Base-by-base conservation (phyloP, 1,140 invertebrate species). In the Apis mellifera region DNA sequence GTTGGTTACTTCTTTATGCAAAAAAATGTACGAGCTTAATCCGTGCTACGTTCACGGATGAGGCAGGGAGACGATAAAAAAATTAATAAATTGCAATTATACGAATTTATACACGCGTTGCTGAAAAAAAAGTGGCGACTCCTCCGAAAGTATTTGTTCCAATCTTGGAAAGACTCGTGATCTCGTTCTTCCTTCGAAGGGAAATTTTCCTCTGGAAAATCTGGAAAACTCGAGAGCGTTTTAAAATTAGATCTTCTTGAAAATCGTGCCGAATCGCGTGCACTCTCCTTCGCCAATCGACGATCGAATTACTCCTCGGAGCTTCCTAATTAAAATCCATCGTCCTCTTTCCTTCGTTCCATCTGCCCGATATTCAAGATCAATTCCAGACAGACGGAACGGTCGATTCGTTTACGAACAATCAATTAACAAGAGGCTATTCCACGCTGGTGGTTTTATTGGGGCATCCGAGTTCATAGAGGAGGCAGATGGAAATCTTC, bases 361-460 rank as follows among this genome's bases (percentile, higher is more conserved):
- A 42, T 8, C 21, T 32, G n/a, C 57, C 26, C 26, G 26, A 72
- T 72, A 72, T 72, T 42, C 70, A 57, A 26, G 26, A 72, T 72
- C 52, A 57, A 42, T 5, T n/a, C 7, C 54, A 32, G 70, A 57
- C 42, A 72, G 26, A 57, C 42, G 55, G 26, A 72, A 42, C 26
- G 57, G 13, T 1, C 26, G 70, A 26, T 57, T 72, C 70, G 70
- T 72, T 72, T 72, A 57, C 70, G 70, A 21, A 68, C 64, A 21
- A 77, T 68, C 64, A 66, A n/a, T 68, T 77, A 68, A 23, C 26
- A 32, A 50, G 13, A 19, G 19, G 21, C 23, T 19, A 8, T 62
- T 48, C 42, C 21, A 68, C 65, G 42, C 12, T 68, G 65, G 65
- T n/a, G 32, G 32, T 32, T 68, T 48, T 11, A 21, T 17, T 9